Conservation (phyloP, 1,140 invertebrate species). For the Octopus sinensis region DNA sequence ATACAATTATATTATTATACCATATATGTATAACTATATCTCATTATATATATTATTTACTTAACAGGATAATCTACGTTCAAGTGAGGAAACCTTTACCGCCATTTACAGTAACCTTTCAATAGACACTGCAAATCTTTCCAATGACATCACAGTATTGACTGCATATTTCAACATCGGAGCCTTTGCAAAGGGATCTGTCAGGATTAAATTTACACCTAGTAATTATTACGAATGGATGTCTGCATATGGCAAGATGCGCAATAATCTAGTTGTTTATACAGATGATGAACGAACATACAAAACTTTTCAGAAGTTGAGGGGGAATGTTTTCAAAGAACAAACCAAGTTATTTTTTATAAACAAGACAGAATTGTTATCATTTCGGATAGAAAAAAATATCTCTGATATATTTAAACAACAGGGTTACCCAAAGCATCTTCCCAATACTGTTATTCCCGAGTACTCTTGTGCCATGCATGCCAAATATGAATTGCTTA, state of each 20-base stretch:
- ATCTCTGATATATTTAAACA: conserved; percentile 36
- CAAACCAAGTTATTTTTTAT: conserved; percentile 28
- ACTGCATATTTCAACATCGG: not conserved
- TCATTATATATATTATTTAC: too few species aligned
- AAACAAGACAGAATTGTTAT: conserved; percentile 36
- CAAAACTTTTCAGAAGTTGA: conserved; percentile 18
- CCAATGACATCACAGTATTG: not conserved
- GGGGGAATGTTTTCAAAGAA: conserved; percentile 26
- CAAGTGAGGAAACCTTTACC: too few species aligned
- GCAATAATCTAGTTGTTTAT: conserved; percentile 39
- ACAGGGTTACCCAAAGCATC: conserved; percentile 39
- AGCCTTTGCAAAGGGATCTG: not conserved
- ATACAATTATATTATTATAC: too few species aligned
- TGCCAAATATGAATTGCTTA: conserved; percentile 46
- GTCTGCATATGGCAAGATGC: conserved; percentile 32
- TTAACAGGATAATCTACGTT: too few species aligned
- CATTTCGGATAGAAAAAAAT: conserved; percentile 32
- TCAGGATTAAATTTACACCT: conserved; percentile 12
- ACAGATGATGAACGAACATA: conserved; percentile 33
- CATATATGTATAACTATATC: too few species aligned
- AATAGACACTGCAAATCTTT: not conserved
- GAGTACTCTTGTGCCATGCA: conserved; percentile 49
- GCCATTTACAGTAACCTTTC: too few species aligned
- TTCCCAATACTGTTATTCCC: conserved; percentile 43
- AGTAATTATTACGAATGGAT: conserved; percentile 39